Evolutionary conservation across 2,797 vertebrate species (phyloP), one percentile per base, ranked within the genome.

Genomic region (Neoniphon sammara): DNA sequence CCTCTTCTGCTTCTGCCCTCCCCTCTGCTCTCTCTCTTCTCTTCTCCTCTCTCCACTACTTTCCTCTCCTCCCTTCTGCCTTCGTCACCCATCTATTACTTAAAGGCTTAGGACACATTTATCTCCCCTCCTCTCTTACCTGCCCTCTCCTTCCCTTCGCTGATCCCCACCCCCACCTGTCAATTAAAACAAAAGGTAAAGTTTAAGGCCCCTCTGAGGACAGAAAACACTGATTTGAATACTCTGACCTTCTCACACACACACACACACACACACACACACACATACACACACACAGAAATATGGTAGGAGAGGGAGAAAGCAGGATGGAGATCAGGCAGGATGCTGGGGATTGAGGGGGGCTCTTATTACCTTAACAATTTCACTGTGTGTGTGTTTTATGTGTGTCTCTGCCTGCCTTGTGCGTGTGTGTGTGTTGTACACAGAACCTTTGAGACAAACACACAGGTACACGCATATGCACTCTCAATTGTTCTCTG

Each of bases 131-230:
- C 27, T 21, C 20, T 54, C 18, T 20, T 23, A n/a, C 47, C 42
- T 11, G 4, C n/a, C 20, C 6, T 27, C 27, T 20, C 20, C 34
- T 60, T 54, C 39, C 31, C 7, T 21, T 42, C 20, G 8, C 55
- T 73, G 49, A 64, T 60, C 62, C 50, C 57, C 25, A 49, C 64
- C 39, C 36, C 30, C 63, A 58, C 49, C 23, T 58, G 78, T 87
- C 75, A 75, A 71, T 82, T 83, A 75, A 88, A 68, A 74, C 75
- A 73, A 85, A 84, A 85, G 66, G 73, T 76, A 75, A 87, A 76
- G 78, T 87, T 87, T 79, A 84, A 81, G 69, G 52, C 61, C 47
- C 69, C 73, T 74, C 53, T 53, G 70, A 69, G 75, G 53, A 46
- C 52, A 63, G 42, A 70, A 73, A 77, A 75, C 53, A 54, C 69